Base-by-base conservation (phyloP, 2,797 vertebrate species). In the Brotogeris chrysoptera region DNA sequence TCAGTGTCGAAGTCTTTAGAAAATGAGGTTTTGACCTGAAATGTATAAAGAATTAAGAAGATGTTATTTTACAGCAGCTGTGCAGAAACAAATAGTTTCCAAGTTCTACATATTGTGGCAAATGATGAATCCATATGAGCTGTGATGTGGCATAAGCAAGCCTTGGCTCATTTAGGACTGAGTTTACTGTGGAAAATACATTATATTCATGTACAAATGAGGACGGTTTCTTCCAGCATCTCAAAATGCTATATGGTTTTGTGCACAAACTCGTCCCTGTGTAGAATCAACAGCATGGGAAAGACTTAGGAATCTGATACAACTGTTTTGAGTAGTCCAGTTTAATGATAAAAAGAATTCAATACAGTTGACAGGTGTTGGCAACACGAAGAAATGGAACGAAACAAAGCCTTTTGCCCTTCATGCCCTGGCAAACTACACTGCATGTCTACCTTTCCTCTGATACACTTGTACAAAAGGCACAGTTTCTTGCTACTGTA, bases 301-400 rank as follows among this genome's bases (percentile, higher is more conserved):
- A 90, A 76, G 72, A 72, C 46, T 59, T 52, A 63, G 92, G 90
- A 89, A 96, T 63, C 34, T 44, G 79, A 95, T 64, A 78, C 20
- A n/a, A 55, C 50, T 52, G 18, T 71, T 88, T 57, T 18, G 36
- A 85, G 34, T 52, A 53, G 63, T 24, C 41, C 38, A n/a, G 55
- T 73, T 87, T 32, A 53, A 69, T 2, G 24, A 63, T 16, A 86
- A 80, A 89, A 87, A 28, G 55, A 86, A 83, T 32, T 89, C 66
- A 61, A 4, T 65, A 24, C 14, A 21, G 47, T 36, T 0, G 0
- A 55, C 85, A 88, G 88, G 77, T 76, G 64, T 2, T 80, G 57
- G 63, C 81, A 86, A 71, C 38, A 32, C 0, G 2, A 70, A 78
- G 38, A 91, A 87, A 44, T 20, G 11, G 65, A 94, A 86, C 11